phyloP scores from a whole-genome alignment of 2,113 vertebrate species.

The Hippopotamus amphibius region DNA sequence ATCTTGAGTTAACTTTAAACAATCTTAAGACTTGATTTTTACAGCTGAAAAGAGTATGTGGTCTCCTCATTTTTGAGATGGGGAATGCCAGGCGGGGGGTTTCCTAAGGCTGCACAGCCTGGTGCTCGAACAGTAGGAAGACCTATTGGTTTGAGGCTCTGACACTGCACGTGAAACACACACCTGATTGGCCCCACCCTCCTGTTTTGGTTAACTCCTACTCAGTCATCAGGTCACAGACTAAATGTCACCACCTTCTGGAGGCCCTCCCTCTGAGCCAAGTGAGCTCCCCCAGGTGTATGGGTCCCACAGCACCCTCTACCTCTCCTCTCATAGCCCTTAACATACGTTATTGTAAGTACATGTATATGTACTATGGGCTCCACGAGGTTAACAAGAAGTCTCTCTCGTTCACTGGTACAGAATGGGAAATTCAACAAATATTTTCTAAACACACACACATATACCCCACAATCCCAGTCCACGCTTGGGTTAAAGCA shows the following conservation, averaged over 20 bases:
- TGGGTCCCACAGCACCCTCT: background rate
- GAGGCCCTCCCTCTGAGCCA: background rate
- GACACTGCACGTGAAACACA: background rate
- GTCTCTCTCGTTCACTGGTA: background rate
- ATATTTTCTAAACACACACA: background rate
- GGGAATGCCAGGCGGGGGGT: background rate
- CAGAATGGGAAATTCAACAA: background rate
- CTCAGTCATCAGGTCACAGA: background rate
- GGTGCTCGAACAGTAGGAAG: background rate
- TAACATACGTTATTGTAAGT: background rate
- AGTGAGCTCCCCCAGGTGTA: background rate
- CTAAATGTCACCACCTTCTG: background rate
- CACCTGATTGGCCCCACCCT: background rate
- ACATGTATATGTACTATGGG: background rate
- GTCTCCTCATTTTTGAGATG: background rate
- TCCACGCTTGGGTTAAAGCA: background rate
- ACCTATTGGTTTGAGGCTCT: rapidly evolving
- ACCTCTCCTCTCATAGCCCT: background rate
- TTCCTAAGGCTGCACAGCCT: background rate
- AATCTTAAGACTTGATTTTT: background rate
- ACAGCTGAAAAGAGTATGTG: background rate
- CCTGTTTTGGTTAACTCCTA: background rate
- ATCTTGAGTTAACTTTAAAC: background rate
- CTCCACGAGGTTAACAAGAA: background rate
- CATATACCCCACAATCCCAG: background rate